These are phyloP conservation scores for Gortyna flavago DNA, from an alignment of 2,888 invertebrate species.

Conservation along the genomic window DNA sequence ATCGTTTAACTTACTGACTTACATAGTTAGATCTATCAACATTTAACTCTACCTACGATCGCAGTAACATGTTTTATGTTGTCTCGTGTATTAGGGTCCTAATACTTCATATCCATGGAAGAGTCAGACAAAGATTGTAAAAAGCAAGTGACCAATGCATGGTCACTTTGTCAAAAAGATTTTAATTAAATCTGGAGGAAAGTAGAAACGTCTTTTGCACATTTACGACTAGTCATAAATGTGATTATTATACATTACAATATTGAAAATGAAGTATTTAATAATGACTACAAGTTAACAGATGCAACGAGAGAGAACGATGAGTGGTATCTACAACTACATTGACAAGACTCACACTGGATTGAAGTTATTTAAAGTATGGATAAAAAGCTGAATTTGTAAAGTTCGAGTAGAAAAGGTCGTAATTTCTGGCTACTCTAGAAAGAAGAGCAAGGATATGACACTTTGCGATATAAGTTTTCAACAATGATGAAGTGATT, in stretches of 20 bases:
- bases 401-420: conserved; percentile 47
- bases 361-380: conserved; percentile 58
- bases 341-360: conserved; percentile 66
- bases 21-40: conserved; percentile 63
- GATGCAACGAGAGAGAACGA: conserved; percentile 46
- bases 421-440: conserved; percentile 79
- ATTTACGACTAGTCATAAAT: conserved; percentile 36
- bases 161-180: conserved; percentile 8
- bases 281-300: conserved; percentile 47
- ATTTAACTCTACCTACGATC: conserved; percentile 42
- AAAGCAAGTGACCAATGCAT: conserved; percentile 1
- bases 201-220: not conserved
- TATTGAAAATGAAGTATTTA: conserved; percentile 36
- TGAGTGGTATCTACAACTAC: conserved; percentile 68
- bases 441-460: conserved; percentile 70
- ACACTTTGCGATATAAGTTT: conserved; percentile 40
- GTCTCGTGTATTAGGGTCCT: conserved; percentile 34
- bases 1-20: conserved; percentile 53
- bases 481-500: not conserved
- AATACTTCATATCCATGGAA: conserved; percentile 29
- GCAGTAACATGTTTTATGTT: conserved; percentile 33
- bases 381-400: conserved; percentile 43
- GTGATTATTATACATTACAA: conserved; percentile 31
- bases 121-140: conserved; percentile 12
- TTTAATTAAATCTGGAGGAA: conserved; percentile 11